Evolutionary conservation across 2,888 invertebrate genomes (phyloP), one percentile per base, ranked within the genome.

Genomic region (Cephus nigrinus): DNA sequence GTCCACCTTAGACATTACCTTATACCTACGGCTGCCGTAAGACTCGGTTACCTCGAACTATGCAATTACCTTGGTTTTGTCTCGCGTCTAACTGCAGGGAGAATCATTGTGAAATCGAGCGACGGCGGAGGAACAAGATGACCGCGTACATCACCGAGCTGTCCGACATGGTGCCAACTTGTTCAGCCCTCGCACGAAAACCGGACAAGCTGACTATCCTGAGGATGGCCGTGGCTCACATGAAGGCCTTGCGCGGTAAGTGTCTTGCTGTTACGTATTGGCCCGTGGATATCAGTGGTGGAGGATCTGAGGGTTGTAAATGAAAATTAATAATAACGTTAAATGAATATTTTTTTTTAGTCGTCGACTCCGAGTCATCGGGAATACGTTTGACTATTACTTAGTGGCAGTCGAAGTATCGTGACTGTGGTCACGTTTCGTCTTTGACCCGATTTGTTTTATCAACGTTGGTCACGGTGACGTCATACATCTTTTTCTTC

Each of bases 81-180:
- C 83, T 88, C 88, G 83, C 87, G 84, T 87, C 90, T 88, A 92
- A 92, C 93, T 95, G 97, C 93, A 97, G 99, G 92, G 99, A 99
- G 94, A 99, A 99, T 92, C 99, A 99, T 93, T 98, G 98, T 93
- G 99, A 99, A 93, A 99, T 99, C 92, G 99, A 99, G 93, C 95
- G 99, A 86, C 95, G 99, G 87, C 94, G 99, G 87, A 95, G 99
- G 87, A 99, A 99, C 94, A 99, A 99, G 96, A 99, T 99, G 99
- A 99, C 99, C 87, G 98, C 99, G 86, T 99, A 99, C 93, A 99
- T 99, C 92, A 99, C 99, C 90, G 99, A 99, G 93, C 94, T 99
- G 88, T 99, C 98, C 85, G 99, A 99, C 93, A 99, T 99, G 99
- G 99, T 99, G 90, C 99, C 99, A 89, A 98, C 99, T 88, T 99